These are phyloP conservation scores for Dolichoris vasculosae DNA, from an alignment of 1,140 invertebrate genomes.

Conservation along the genomic window DNA sequence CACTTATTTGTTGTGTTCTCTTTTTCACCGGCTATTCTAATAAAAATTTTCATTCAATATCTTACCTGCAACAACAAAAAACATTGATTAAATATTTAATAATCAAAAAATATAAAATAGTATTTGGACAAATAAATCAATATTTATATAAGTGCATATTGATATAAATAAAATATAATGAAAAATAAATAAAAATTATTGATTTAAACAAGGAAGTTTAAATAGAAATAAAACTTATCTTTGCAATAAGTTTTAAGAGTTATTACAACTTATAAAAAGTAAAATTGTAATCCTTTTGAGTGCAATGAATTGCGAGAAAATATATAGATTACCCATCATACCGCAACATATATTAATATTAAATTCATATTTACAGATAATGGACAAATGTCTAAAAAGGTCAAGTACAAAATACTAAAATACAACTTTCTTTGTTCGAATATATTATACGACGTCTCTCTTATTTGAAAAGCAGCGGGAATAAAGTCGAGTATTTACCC, in stretches of 20 bases:
- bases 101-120: background rate
- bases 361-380: no score
- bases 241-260: no score
- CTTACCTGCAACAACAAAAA: slow-evolving; percentile 45
- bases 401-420: background rate
- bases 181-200: background rate
- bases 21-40: background rate
- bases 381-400: background rate
- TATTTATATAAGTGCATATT: background rate
- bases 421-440: background rate
- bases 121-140: background rate
- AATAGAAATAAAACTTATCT: no score
- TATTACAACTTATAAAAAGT: no score
- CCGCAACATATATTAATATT: no score
- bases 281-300: no score
- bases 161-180: background rate
- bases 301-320: no score
- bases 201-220: no score
- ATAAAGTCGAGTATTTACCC: background rate
- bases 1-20: background rate
- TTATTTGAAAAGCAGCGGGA: background rate
- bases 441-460: background rate
- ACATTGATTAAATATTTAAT: background rate
- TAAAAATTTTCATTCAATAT: background rate
- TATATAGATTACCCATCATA: no score